A percentile compares a stretch with the other conserved stretches of the same genome.
Evolutionary conservation across 2,888 invertebrate species (phyloP).

Genomic region (Hyles lineata): DNA sequence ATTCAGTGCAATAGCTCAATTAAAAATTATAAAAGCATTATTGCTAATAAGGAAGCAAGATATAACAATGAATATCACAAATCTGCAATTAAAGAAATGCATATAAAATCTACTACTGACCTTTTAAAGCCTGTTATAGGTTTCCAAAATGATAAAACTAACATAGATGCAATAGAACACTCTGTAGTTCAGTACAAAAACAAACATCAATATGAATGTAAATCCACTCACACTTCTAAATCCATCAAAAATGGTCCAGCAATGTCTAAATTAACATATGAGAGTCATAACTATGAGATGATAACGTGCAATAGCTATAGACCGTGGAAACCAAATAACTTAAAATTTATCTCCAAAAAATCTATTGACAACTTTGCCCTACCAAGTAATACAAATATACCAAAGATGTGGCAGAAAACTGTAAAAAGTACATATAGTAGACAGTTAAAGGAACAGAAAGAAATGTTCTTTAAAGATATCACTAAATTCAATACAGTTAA

Average conservation of each 20-base stretch:
- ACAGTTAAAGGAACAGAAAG: background rate
- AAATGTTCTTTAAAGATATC: conserved; percentile 26
- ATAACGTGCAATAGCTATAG: conserved; percentile 10
- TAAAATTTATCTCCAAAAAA: conserved; percentile 51
- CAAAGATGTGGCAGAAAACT: conserved; percentile 31
- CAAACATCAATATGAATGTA: background rate
- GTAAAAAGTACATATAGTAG: conserved; percentile 33
- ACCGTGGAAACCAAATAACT: conserved; percentile 34
- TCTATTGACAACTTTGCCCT: conserved; percentile 55
- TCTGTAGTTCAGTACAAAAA: background rate
- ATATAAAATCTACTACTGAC: conserved; percentile 61
- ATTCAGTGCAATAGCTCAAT: background rate
- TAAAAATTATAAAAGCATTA: background rate
- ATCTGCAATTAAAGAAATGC: background rate
- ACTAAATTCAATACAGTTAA: conserved; percentile 29
- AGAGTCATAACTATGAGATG: conserved; percentile 55
- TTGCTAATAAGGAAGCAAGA: background rate
- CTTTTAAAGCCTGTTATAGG: conserved; percentile 61
- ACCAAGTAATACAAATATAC: conserved; percentile 33
- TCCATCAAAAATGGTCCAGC: background rate
- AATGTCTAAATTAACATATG: conserved; percentile 50
- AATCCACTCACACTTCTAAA: background rate
- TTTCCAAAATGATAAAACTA: conserved; percentile 41
- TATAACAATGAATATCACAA: background rate
- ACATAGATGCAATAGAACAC: background rate